A percentile compares a stretch with the other conserved stretches of the same genome.
Conservation (phyloP, 2,888 invertebrate species). For the Leptinotarsa juncta region DNA sequence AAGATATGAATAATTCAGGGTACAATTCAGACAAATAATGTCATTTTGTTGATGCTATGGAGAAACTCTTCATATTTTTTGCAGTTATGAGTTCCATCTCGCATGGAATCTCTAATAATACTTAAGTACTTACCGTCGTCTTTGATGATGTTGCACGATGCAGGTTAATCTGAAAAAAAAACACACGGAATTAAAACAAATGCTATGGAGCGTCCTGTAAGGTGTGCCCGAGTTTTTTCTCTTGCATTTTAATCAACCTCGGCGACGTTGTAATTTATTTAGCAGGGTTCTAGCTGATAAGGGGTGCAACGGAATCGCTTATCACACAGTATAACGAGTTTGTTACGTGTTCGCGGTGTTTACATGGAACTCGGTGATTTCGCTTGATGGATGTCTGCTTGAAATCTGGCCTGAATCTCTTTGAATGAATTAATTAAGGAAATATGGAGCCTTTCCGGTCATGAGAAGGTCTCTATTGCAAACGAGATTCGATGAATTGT, state of each 20-base stretch:
- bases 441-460: slow-evolving; percentile 17
- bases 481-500: neutral
- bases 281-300: slow-evolving; percentile 28
- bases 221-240: slow-evolving; percentile 39
- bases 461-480: neutral
- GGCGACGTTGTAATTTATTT: slow-evolving; percentile 37
- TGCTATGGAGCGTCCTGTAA: slow-evolving; percentile 34
- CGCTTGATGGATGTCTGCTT: slow-evolving; percentile 36
- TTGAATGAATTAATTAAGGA: slow-evolving; percentile 29
- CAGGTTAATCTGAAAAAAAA: slow-evolving; percentile 19
- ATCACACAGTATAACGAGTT: slow-evolving; percentile 44
- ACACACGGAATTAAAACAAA: slow-evolving; percentile 32
- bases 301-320: slow-evolving; percentile 38
- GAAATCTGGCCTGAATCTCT: slow-evolving; percentile 36
- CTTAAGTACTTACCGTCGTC: slow-evolving; percentile 15
- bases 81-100: neutral
- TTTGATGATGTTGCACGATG: slow-evolving; percentile 15
- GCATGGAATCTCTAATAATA: neutral
- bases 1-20: too few species aligned
- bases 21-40: too few species aligned
- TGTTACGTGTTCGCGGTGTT: slow-evolving; percentile 40
- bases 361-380: slow-evolving; percentile 39
- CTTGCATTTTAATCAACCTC: slow-evolving; percentile 44
- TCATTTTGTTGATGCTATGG: too few species aligned
- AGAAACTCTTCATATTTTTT: too few species aligned